Evolutionary conservation across 2,888 invertebrate genomes (phyloP).

Genomic region (Lithodes maja): DNA sequence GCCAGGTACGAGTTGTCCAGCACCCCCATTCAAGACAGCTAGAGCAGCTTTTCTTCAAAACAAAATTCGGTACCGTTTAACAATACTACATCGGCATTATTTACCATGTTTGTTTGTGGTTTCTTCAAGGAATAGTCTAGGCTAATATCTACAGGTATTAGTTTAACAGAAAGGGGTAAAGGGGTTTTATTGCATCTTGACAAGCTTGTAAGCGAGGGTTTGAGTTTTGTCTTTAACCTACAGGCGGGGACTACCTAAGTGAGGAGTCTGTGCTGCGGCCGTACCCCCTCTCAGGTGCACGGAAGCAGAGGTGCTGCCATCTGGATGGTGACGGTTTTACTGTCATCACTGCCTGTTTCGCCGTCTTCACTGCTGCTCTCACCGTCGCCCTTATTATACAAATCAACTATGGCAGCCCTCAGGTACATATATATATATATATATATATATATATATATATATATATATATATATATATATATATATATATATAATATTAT

Average conservation of each 20-base stretch:
- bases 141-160: too few relatives aligned
- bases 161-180: too few relatives aligned
- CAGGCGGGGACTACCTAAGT: slow-evolving; percentile 37
- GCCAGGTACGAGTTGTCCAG: too few relatives aligned
- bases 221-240: not conserved
- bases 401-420: slow-evolving; percentile 83
- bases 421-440: slow-evolving; percentile 77
- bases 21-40: too few relatives aligned
- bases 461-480: slow-evolving; percentile 17
- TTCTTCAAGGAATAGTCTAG: too few relatives aligned
- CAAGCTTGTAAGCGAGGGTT: too few relatives aligned
- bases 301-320: slow-evolving; percentile 53
- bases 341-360: slow-evolving; percentile 81
- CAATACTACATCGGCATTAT: too few relatives aligned
- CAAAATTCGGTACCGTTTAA: too few relatives aligned
- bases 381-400: slow-evolving; percentile 84
- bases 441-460: not conserved
- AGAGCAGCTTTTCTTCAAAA: too few relatives aligned
- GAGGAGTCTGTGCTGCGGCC: slow-evolving; percentile 48
- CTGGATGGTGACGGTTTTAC: slow-evolving; percentile 77
- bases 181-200: too few relatives aligned
- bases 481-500: slow-evolving; percentile 15
- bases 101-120: too few relatives aligned
- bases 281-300: slow-evolving; percentile 20
- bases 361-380: slow-evolving; percentile 81